Base-by-base conservation (phyloP, 2,888 invertebrate species). In the Polydrusus pterygomalis region DNA sequence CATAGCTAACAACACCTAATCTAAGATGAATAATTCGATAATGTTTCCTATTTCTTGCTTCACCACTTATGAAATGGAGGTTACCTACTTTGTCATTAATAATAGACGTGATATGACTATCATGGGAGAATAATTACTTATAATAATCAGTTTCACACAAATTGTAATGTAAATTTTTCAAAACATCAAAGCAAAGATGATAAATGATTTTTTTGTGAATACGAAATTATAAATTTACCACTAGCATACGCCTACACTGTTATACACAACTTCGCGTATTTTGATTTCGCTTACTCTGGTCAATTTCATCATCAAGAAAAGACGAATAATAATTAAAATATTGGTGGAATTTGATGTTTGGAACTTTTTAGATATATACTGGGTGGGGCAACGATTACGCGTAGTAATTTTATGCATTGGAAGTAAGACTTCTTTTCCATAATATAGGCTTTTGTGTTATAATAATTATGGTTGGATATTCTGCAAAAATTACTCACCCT, bases 61-160 rank as follows among this genome's bases (percentile, higher is more conserved):
- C 17, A 47, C 2, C 15, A 15, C 47, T 47, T 47, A 15, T 51
- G 51, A 51, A 18, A 51, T 51, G 51, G 51, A 51, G 51, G 51
- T 51, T 51, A 51, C 18, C 51, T 51, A 51, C 51, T 51, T 51
- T 51, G 7, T 43, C 43, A 13, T 18, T 51, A 51, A 51, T 51
- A 51, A 51, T 51, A 51, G 51, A 18, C 18, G 51, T 10, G 6
- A 51, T 51, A 51, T 11, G 17, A 51, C 18, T 18, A 51, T 18
- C 18, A 51, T 51, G 51, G 18, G 51, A 51, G 11, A 18, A 18
- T 51, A 18, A 51, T 51, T 51, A 18, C 11, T 51, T 51, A 51
- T 18, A 51, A 51, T 18, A 10, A 18, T 51, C 10, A 51, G 43
- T 43, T 43, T 43, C 43, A 43, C 43, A n/a, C 43, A 43, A 43